Conservation (phyloP, 2,113 vertebrate genomes). For the Oryzias celebensis region DNA sequence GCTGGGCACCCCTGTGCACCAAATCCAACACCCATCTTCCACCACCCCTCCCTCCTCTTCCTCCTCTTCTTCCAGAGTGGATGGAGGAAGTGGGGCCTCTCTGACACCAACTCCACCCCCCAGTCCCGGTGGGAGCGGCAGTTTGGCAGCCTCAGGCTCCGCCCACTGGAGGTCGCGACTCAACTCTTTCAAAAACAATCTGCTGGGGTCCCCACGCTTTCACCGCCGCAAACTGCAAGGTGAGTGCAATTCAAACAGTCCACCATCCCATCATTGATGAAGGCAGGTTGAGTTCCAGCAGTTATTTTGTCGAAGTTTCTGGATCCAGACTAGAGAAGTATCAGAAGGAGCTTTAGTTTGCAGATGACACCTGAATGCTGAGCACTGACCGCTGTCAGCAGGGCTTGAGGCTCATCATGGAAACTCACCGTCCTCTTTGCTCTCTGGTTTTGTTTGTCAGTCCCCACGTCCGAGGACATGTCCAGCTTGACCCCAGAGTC, state of each 20-base stretch:
- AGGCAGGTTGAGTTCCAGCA: no score
- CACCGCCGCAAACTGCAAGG: slow-evolving; percentile 93
- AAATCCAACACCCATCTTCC: slow-evolving; percentile 78
- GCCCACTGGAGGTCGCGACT: slow-evolving; percentile 88
- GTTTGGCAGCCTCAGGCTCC: slow-evolving; percentile 80
- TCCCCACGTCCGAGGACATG: slow-evolving; percentile 93
- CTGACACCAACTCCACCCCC: slow-evolving; percentile 84
- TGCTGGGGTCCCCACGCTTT: slow-evolving; percentile 91
- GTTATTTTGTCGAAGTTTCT: no score
- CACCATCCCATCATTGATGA: no score
- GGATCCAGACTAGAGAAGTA: no score
- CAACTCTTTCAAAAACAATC: slow-evolving; percentile 92
- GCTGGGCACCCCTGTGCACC: slow-evolving; percentile 83
- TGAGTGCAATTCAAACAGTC: slow-evolving; percentile 41
- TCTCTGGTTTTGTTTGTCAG: slow-evolving; percentile 51
- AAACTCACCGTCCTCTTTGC: slow-evolving; percentile 13
- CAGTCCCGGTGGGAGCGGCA: slow-evolving; percentile 81
- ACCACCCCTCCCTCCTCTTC: slow-evolving; percentile 80
- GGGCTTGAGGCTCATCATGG: slow-evolving; percentile 22
- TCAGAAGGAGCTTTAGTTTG: no score
- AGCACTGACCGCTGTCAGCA: no score
- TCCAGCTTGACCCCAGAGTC: slow-evolving; percentile 92
- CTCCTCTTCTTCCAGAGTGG: slow-evolving; percentile 79
- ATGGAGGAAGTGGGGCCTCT: slow-evolving; percentile 71
- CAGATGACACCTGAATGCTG: no score